These are phyloP conservation scores for Acanthosepion esculentum DNA, from an alignment of 2,888 invertebrate genomes.

Conservation along the genomic window DNA sequence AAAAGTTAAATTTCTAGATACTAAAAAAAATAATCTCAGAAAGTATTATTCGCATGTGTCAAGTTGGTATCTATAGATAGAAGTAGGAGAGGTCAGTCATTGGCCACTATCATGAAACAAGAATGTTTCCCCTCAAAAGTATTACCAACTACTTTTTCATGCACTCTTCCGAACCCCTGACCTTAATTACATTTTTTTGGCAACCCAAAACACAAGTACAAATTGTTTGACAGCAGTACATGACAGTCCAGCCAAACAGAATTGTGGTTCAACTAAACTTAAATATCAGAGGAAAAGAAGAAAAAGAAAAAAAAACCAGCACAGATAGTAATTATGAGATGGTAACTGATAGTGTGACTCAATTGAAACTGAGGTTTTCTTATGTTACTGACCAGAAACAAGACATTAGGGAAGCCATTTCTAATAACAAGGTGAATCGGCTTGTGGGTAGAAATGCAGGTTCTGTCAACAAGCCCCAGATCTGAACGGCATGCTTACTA, in stretches of 20 bases:
- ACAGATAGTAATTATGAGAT: neutral
- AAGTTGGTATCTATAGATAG: too few species aligned
- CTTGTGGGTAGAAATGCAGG: neutral
- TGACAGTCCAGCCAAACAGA: neutral
- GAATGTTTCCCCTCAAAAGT: neutral
- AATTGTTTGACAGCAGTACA: neutral
- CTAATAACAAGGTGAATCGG: neutral
- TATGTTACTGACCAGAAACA: neutral
- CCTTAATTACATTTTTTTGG: neutral
- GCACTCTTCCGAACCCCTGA: neutral
- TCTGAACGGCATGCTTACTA: neutral
- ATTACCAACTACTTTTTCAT: neutral
- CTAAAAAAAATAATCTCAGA: too few species aligned
- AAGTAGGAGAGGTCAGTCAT: too few species aligned
- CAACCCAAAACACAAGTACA: neutral
- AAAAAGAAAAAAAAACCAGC: neutral
- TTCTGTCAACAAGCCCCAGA: neutral
- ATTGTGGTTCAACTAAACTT: neutral
- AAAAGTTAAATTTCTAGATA: too few species aligned
- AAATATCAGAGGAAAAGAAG: neutral
- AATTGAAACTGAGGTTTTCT: neutral
- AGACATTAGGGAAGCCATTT: neutral
- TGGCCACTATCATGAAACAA: neutral
- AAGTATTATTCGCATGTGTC: too few species aligned
- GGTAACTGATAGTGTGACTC: neutral